phyloP scores from a whole-genome alignment of 2,888 invertebrate species.

The Stenurella melanura region DNA sequence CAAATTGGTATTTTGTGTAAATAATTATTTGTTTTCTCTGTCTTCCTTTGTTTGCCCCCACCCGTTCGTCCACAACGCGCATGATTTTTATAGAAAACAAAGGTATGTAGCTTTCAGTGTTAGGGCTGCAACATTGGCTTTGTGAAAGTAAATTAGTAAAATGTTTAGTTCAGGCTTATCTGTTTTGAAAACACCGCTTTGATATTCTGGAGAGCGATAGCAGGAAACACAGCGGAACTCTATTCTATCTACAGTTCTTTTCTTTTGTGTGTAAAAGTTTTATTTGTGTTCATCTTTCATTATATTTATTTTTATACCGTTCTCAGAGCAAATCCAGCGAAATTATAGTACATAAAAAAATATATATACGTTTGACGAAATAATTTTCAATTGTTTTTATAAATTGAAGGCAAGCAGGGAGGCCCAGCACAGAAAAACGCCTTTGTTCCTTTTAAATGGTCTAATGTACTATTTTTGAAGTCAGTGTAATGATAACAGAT shows the following conservation, averaged over 20 bases:
- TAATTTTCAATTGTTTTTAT: background rate
- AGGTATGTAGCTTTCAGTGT: conserved; percentile 67
- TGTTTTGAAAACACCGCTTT: conserved; percentile 23
- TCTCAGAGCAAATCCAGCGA: background rate
- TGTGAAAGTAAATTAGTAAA: conserved; percentile 20
- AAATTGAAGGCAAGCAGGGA: no score
- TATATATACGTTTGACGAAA: background rate
- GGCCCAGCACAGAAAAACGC: no score
- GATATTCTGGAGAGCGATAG: background rate
- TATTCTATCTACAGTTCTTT: background rate
- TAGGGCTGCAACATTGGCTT: conserved; percentile 22
- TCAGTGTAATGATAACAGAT: no score
- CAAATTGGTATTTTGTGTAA: conserved; percentile 51
- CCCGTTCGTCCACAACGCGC: conserved; percentile 69
- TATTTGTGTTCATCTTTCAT: background rate
- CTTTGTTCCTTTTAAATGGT: no score
- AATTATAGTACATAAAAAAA: background rate
- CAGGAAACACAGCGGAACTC: conserved; percentile 5
- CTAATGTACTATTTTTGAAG: no score
- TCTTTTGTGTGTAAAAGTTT: background rate
- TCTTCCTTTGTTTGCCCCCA: conserved; percentile 69
- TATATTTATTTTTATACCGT: background rate
- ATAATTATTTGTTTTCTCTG: conserved; percentile 57
- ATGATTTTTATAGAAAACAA: conserved; percentile 73
- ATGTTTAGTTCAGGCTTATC: conserved; percentile 28